These are phyloP conservation scores for Metridium senile DNA, from an alignment of 92 coral and sea anemone genomes.

Conservation along the genomic window DNA sequence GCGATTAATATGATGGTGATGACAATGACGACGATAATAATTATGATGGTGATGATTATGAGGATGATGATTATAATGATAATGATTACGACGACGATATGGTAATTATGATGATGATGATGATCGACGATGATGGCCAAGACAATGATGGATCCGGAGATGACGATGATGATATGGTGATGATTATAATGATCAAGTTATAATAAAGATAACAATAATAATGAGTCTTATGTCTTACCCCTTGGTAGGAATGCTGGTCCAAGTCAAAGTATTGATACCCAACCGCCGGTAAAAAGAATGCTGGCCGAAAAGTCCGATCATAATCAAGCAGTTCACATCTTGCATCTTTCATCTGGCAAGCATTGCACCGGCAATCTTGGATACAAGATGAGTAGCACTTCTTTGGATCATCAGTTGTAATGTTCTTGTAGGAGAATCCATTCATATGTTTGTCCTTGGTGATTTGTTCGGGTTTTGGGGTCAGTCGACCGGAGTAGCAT, in stretches of 20 bases:
- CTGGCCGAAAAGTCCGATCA: neutral
- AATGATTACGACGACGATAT: too few species aligned
- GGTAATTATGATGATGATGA: too few species aligned
- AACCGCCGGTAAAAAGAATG: neutral
- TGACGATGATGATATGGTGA: too few species aligned
- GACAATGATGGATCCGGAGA: too few species aligned
- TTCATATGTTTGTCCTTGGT: neutral
- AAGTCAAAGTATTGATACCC: neutral
- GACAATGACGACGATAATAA: too few species aligned
- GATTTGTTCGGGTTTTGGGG: neutral
- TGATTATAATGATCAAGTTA: too few species aligned
- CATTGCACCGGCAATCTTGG: constrained; percentile 10
- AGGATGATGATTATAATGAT: too few species aligned
- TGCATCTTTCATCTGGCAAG: constrained; percentile 7
- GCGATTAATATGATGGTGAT: too few species aligned
- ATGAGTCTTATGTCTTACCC: neutral
- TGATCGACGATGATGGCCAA: too few species aligned
- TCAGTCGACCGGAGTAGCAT: neutral
- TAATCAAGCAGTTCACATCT: constrained; percentile 2
- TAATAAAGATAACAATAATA: neutral
- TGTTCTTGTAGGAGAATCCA: constrained; percentile 13
- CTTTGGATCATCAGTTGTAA: constrained; percentile 11
- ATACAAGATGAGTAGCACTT: constrained; percentile 2
- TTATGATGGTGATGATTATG: too few species aligned
- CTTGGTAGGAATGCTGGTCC: constrained; percentile 13